Conservation (phyloP, 2,113 vertebrate genomes). For the Pseudois nayaur region DNA sequence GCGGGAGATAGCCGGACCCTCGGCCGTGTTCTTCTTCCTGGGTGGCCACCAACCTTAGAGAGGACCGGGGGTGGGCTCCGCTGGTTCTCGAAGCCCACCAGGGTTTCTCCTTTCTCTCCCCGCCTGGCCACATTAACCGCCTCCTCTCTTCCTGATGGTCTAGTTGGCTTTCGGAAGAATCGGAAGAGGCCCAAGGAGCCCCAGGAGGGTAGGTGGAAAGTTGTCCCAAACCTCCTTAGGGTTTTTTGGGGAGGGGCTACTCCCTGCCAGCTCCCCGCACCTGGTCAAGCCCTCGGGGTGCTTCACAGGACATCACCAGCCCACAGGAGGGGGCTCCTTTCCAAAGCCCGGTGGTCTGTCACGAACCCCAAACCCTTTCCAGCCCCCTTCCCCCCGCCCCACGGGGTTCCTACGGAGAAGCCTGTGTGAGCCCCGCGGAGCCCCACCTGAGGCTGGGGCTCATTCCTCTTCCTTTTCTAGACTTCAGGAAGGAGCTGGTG, state of each 20-base stretch:
- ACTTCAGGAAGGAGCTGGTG: slow-evolving; percentile 79
- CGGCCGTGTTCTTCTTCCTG: neutral
- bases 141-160: slow-evolving; percentile 46
- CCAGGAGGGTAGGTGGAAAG: slow-evolving; percentile 75
- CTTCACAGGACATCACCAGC: neutral
- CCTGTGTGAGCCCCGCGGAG: neutral
- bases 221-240: neutral
- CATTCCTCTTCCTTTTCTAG: slow-evolving; percentile 40
- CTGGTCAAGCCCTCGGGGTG: neutral
- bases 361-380: neutral
- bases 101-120: neutral
- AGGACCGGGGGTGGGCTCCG: neutral
- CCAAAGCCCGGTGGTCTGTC: neutral
- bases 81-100: neutral
- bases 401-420: neutral
- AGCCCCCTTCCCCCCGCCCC: too few species aligned
- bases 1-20: neutral
- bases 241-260: neutral
- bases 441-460: neutral
- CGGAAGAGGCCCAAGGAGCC: slow-evolving; percentile 76
- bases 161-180: slow-evolving; percentile 90
- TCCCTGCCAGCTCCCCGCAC: neutral
- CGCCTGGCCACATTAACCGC: neutral
- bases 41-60: neutral
- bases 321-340: neutral